Evolutionary conservation across 2,888 invertebrate genomes (phyloP).

Genomic region (Leucoma salicis): DNA sequence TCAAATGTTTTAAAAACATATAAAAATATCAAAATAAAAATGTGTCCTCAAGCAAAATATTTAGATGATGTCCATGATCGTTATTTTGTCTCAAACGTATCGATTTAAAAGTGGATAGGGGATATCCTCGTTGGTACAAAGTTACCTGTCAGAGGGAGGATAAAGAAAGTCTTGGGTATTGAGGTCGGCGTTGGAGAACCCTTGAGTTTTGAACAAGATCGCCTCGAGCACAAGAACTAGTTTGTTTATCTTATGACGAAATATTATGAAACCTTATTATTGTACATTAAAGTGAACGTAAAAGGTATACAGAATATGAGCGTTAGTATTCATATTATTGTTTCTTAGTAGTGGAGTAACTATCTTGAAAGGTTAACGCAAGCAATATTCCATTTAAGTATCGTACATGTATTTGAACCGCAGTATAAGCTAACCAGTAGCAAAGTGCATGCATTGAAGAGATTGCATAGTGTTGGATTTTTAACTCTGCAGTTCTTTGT

Average conservation of each 20-base stretch:
- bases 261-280: background rate
- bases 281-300: background rate
- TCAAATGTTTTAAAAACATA: too few species aligned
- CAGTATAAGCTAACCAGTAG: too few species aligned
- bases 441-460: too few species aligned
- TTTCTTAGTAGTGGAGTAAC: too few species aligned
- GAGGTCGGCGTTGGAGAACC: conserved; percentile 43
- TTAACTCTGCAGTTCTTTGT: too few species aligned
- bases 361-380: too few species aligned
- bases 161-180: conserved; percentile 48
- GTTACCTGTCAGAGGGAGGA: conserved; percentile 47
- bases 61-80: too few species aligned
- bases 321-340: background rate
- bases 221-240: conserved; percentile 34
- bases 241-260: conserved; percentile 18
- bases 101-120: conserved; percentile 38
- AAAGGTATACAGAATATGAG: background rate
- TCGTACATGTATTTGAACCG: too few species aligned
- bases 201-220: conserved; percentile 40
- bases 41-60: too few species aligned
- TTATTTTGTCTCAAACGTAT: conserved; percentile 37
- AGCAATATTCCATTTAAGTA: too few species aligned
- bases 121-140: conserved; percentile 42
- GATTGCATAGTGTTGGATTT: too few species aligned
- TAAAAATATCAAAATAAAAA: too few species aligned